These are phyloP conservation scores for Cantharis lateralis DNA, from an alignment of 2,888 invertebrate species.

Conservation along the genomic window DNA sequence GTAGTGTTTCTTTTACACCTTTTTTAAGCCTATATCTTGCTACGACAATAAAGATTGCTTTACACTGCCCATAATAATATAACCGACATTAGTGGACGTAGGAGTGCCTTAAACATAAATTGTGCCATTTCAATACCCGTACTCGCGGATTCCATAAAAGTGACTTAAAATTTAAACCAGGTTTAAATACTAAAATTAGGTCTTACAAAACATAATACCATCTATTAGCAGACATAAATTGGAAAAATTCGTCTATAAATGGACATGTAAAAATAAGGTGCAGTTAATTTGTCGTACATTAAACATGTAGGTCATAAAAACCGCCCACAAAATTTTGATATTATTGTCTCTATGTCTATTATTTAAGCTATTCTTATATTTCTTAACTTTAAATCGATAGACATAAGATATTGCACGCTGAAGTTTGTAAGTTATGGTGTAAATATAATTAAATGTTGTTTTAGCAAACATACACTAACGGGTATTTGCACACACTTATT, in stretches of 20 bases:
- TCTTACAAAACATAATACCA: too few species aligned
- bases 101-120: slow-evolving; percentile 10
- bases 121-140: slow-evolving; percentile 5
- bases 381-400: background rate
- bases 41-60: slow-evolving; percentile 31
- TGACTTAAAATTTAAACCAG: background rate
- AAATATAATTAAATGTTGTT: background rate
- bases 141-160: background rate
- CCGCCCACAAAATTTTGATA: slow-evolving; percentile 34
- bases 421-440: background rate
- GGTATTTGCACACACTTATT: background rate
- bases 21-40: slow-evolving; percentile 17
- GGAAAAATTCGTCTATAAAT: slow-evolving; percentile 24
- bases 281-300: slow-evolving; percentile 40
- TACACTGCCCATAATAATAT: slow-evolving; percentile 11
- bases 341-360: slow-evolving; percentile 18
- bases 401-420: background rate
- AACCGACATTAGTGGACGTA: slow-evolving; percentile 14
- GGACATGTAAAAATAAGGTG: slow-evolving; percentile 34
- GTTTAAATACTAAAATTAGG: background rate
- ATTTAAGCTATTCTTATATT: slow-evolving; percentile 6
- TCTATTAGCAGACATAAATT: background rate
- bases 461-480: background rate
- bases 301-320: slow-evolving; percentile 38
- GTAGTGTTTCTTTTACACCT: background rate